phyloP scores from a whole-genome alignment of 1,140 invertebrate species.

The Glossosoma conforme region DNA sequence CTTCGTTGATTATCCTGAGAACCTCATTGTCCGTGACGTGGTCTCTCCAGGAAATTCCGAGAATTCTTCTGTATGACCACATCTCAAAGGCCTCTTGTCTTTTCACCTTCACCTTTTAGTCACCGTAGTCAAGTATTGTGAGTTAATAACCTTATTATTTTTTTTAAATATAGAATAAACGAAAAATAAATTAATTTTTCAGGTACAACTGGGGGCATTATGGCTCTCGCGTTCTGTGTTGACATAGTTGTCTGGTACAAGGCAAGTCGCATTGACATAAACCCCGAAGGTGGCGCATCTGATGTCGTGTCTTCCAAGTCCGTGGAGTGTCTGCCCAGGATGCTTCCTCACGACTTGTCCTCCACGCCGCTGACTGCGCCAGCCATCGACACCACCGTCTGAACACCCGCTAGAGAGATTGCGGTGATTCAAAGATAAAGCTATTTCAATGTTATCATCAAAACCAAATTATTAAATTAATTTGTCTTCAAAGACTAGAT shows the following conservation, averaged over 20 bases:
- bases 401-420: background rate
- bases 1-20: no score
- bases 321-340: conserved; percentile 13
- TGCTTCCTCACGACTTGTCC: conserved; percentile 27
- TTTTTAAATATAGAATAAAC: no score
- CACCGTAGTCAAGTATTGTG: no score
- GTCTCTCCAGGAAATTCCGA: no score
- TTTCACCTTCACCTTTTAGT: no score
- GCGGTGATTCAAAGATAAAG: background rate
- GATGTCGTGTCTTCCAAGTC: conserved; percentile 15
- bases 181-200: conserved; percentile 30
- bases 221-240: conserved; percentile 75
- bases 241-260: conserved; percentile 80
- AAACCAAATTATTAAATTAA: background rate
- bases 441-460: background rate
- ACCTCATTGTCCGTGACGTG: no score
- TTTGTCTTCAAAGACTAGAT: background rate
- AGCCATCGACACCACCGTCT: conserved; percentile 33
- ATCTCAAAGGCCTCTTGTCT: no score
- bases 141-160: no score
- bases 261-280: conserved; percentile 67
- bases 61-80: no score
- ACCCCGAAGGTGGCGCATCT: conserved; percentile 40
- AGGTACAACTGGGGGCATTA: conserved; percentile 78
- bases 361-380: conserved; percentile 22